phyloP scores from a whole-genome alignment of 1,140 invertebrate genomes.

The Elysia chlorotica region DNA sequence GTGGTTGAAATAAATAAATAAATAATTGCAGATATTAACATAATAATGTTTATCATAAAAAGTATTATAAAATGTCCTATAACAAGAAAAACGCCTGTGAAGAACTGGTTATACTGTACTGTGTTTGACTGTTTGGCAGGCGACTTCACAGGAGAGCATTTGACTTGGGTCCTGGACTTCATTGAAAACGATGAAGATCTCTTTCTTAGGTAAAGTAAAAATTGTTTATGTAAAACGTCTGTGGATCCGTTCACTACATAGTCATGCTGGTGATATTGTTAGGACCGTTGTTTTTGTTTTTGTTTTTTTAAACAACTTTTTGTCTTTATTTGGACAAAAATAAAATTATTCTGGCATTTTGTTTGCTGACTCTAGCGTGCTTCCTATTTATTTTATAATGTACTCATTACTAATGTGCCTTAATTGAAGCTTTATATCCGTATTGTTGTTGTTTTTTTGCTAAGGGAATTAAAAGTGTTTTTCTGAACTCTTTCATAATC shows the following conservation, averaged over 20 bases:
- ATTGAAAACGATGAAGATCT: constrained; percentile 14
- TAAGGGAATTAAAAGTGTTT: no score
- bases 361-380: no score
- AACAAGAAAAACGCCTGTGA: background rate
- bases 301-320: background rate
- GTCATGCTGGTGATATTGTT: background rate
- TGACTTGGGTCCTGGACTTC: constrained; percentile 12
- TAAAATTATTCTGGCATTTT: no score
- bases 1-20: no score
- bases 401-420: no score
- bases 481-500: no score
- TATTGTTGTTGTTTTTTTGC: no score
- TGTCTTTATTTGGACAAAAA: no score
- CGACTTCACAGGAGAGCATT: constrained; percentile 6
- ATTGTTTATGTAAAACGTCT: constrained; percentile 12
- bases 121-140: background rate
- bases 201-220: constrained; percentile 5
- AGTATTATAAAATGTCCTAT: background rate
- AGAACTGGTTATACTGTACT: no score
- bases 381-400: no score
- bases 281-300: background rate
- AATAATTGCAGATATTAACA: no score
- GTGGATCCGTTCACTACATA: background rate
- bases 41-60: constrained; percentile 1
- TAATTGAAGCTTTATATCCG: no score